Evolutionary conservation across 2,888 invertebrate genomes (phyloP), one percentile per base, ranked within the genome.

Genomic region (Morpho deidamia): DNA sequence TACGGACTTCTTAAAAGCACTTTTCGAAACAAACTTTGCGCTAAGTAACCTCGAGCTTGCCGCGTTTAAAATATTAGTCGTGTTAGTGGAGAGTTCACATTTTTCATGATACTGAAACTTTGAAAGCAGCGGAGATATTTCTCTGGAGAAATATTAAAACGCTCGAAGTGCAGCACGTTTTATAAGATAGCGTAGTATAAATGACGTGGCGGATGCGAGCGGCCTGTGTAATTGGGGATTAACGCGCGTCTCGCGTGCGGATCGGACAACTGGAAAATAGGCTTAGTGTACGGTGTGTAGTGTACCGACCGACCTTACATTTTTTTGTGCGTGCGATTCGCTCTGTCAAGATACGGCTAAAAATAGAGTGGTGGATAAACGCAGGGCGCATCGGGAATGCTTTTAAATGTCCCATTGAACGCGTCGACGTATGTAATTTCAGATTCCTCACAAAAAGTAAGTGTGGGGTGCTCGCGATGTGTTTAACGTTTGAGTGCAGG

Each of bases 391-490:
- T 50, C 67, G 66, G 68, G 65, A 74, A 56, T 60, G 74, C 67
- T 61, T 61, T 59, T 51, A 57, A 48, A 55, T 46, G 57, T 51
- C 45, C 78, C 79, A 78, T 78, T 80, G 76, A 77, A 73, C 63
- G 76, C 78, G 81, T 74, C 74, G 82, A 81, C 78, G 81, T 81
- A 75, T 80, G 81, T 81, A 81, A 84, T 80, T 81, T 78, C 80
- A 81, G 81, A 79, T 72, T 76, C 67, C 70, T 68, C 65, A 81
- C 75, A 83, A 80, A 78, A 77, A 72, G 69, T 70, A 70, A 71
- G 73, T 72, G 70, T 65, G 57, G 60, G 58, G 62, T 44, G 61
- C 56, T 48, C 53, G 53, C 56, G 61, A 57, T 55, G 57, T 44
- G 39, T 35, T 32, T 48, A 12, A 5, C 10, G n/a, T 32, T 42